Conservation (phyloP, 2,797 vertebrate species). For the Pelochelys cantorii region DNA sequence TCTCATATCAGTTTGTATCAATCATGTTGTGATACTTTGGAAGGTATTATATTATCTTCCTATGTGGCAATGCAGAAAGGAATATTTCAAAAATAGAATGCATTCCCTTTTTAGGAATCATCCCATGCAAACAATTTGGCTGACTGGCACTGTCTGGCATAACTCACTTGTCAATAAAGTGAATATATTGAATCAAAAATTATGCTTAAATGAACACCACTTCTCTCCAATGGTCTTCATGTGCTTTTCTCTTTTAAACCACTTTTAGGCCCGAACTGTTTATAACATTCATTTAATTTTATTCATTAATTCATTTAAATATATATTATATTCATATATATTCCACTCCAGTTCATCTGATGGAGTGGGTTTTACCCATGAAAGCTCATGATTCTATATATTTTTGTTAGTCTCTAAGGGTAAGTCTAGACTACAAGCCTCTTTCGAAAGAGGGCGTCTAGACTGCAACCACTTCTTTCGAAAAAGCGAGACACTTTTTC, state of each 20-base stretch:
- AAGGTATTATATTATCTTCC: background rate
- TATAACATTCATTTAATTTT: background rate
- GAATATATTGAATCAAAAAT: background rate
- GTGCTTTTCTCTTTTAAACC: background rate
- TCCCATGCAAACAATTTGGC: background rate
- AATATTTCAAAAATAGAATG: background rate
- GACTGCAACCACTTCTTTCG: no score
- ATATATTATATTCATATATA: background rate
- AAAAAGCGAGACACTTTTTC: no score
- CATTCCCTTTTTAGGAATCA: background rate
- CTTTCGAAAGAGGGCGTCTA: no score
- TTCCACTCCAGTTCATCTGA: no score
- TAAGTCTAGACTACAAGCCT: no score
- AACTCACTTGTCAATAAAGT: constrained; percentile 13
- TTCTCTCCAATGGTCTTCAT: background rate
- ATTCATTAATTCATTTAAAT: no score
- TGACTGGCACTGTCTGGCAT: background rate
- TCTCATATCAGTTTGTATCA: background rate
- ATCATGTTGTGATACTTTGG: background rate
- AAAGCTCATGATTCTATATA: no score
- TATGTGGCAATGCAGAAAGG: background rate
- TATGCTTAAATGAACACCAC: background rate
- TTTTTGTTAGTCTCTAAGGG: no score
- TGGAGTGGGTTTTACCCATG: no score
- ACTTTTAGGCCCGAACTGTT: background rate